Evolutionary conservation across 2,797 vertebrate species (phyloP).

Genomic region (Sebastes kiyomatsui): DNA sequence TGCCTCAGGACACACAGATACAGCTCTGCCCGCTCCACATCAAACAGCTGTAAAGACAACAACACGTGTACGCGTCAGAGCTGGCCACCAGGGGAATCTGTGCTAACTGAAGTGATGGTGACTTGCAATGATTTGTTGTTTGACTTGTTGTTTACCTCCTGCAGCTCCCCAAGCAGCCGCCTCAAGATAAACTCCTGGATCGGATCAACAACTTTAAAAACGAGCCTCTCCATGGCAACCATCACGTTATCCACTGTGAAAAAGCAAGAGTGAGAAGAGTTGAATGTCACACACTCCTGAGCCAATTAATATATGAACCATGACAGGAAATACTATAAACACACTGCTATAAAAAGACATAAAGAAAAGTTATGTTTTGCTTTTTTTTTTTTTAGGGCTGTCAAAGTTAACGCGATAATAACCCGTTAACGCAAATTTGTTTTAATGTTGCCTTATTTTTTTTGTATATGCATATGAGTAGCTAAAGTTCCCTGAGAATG

Average conservation of each 20-base stretch:
- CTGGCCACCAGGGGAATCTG: too few relatives aligned
- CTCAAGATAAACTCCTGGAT: conserved; percentile 88
- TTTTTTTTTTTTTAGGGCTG: too few relatives aligned
- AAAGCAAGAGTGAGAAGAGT: not conserved
- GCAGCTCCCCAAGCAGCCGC: conserved; percentile 86
- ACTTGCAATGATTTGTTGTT: not conserved
- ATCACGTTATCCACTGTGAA: conserved; percentile 80
- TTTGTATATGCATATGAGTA: too few relatives aligned
- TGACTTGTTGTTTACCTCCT: conserved; percentile 75
- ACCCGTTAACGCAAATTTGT: too few relatives aligned
- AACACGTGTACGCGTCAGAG: not conserved
- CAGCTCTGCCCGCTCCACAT: conserved; percentile 85
- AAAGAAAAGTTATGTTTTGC: not conserved
- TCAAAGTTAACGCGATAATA: too few relatives aligned
- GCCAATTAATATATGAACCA: not conserved
- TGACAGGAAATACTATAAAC: not conserved
- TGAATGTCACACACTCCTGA: not conserved
- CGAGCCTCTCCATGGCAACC: conserved; percentile 69
- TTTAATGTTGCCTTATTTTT: too few relatives aligned
- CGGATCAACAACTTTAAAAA: conserved; percentile 78
- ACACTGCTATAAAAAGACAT: not conserved
- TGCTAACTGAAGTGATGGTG: not conserved
- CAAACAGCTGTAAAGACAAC: conserved; percentile 72
- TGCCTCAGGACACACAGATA: conserved; percentile 87
- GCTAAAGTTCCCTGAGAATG: not conserved